Base-by-base conservation (phyloP, 2,888 invertebrate genomes). In the Eupithecia subumbrata region DNA sequence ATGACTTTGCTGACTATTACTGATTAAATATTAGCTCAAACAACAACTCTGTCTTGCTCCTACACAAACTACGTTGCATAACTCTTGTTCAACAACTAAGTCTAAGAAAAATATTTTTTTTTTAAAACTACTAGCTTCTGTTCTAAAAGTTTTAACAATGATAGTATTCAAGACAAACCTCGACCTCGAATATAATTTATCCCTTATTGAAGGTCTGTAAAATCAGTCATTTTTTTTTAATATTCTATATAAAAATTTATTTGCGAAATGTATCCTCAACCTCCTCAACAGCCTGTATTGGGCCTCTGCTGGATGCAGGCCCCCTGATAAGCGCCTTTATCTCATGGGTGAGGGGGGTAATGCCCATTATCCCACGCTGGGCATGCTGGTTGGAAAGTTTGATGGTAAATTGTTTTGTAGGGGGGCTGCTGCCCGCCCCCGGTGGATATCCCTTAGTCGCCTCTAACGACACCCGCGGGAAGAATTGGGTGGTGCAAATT, bases 1-100 rank as follows among this genome's bases (percentile, higher is more conserved):
- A 56, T 22, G 52, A 22, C 9, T n/a, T n/a, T 22, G 11, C 3
- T 22, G 60, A 5, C 60, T 56, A 60, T 60, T 25, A 60, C 60
- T 60, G 25, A 60, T 60, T 60, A 60, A 60, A 60, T 60, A 60
- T 60, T 60, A 25, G 60, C 60, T 60, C 12, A 25, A 60, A 60
- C 14, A 60, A 60, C 60, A 60, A 60, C 12, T 60, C 25, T 25
- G 60, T 60, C 60, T 25, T 60, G 60, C 60, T 60, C 60, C 60
- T 60, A 25, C 60, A 60, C 60, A 60, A 60, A 60, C 60, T 14
- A 22, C 22, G 4, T 60, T 25, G 5, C 25, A 25, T 60, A 60
- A 22, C 60, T 60, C 60, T n/a, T 56, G 52, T 56, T 56, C 22
- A 11, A 60, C 25, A 25, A 25, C 25, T 60, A 12, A 25, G 5